Base-by-base conservation (phyloP, 1,140 invertebrate genomes). In the Drosophila ercepeae region DNA sequence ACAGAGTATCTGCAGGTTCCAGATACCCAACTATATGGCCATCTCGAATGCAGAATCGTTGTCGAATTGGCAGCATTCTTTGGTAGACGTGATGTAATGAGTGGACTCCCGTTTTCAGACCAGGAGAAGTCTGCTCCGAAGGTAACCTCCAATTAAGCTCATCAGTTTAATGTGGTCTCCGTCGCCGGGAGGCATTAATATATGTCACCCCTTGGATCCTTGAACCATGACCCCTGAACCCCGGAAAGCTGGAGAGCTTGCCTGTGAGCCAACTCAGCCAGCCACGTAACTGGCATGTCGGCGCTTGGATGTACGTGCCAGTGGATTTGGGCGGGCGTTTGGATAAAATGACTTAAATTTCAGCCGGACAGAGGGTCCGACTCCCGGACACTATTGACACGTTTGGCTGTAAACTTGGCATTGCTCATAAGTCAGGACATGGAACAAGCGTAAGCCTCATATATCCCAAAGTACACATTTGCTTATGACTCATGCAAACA, bases 111-210 rank as follows among this genome's bases (percentile, higher is more conserved):
- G 32, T 41, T 61, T 41, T 36, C 58, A n/a, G 41, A 27, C 41
- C 41, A 55, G 61, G 36, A 14, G 27, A 32, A 55, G 67, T 58
- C 36, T 27, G 21, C 60, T 63, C 54, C 60, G 69, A 60, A 82
- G 82, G 73, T 88, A 86, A 88, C 82, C 82, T 82, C 74, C 82
- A 86, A 86, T 86, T 86, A 86, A 86, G 82, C 82, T 88, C 82
- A 86, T 86, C 82, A 86, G 82, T 82, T 86, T 88, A 86, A 86
- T 86, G 82, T 88, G 74, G 61, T 82, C 82, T 68, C 82, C 61
- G 77, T 78, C 82, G 77, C 77, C 74, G 52, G 52, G 48, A 48
- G 59, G 61, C 77, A 88, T 88, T 88, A 88, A 88, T 88, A 75
- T 88, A 78, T 82, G 64, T 88, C 82, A 72, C 49, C 68, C 48